phyloP scores from a whole-genome alignment of 2,113 vertebrate species.

The Dolichotis patagonum region DNA sequence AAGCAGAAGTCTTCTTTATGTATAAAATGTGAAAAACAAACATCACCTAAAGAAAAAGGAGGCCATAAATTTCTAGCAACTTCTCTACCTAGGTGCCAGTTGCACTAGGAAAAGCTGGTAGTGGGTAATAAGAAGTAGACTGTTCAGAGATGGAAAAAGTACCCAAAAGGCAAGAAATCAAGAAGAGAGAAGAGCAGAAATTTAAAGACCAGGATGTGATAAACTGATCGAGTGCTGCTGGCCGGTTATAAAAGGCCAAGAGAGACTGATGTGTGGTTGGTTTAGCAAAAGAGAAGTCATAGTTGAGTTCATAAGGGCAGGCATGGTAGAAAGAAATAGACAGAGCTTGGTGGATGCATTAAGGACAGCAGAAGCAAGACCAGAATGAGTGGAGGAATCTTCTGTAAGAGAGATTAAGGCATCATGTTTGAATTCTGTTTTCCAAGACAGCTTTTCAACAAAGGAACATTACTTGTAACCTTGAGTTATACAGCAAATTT shows the following conservation, averaged over 20 bases:
- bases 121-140: not conserved
- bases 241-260: not conserved
- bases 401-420: not conserved
- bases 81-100: not conserved
- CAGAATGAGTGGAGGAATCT: not conserved
- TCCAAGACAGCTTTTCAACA: not conserved
- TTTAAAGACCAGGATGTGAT: not conserved
- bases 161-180: not conserved
- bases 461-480: not conserved
- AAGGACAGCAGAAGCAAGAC: not conserved
- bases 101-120: not conserved
- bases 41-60: not conserved
- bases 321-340: not conserved
- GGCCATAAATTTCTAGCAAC: not conserved
- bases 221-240: not conserved
- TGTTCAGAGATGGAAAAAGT: not conserved
- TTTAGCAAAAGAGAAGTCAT: not conserved
- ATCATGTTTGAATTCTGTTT: not conserved
- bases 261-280: not conserved
- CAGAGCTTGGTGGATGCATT: not conserved
- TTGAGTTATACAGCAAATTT: constrained; percentile 14
- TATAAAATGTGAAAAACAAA: not conserved
- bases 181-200: not conserved
- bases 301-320: not conserved
- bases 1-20: not conserved